Evolutionary conservation across 1,140 invertebrate genomes (phyloP), one percentile per base, ranked within the genome.

Genomic region (Drosophila pallidifrons): DNA sequence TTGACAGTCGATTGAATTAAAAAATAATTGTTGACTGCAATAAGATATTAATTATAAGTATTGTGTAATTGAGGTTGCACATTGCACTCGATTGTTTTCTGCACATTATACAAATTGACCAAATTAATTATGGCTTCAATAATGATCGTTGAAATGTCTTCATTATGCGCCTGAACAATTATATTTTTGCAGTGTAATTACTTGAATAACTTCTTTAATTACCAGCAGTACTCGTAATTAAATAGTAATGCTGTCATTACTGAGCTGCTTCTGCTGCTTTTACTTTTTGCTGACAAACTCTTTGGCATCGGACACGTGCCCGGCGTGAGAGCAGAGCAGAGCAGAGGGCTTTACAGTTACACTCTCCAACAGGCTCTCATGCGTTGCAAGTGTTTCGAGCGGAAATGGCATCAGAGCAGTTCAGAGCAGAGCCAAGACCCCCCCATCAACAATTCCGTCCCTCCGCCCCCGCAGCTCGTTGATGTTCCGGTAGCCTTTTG

Each of bases 391-490:
- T 65, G 54, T 60, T 64, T 66, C 28, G 35, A 64, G 52, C 58
- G 64, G 63, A 75, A 60, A 58, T 60, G 75, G 65, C 71, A 54
- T 20, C 16, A 25, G 45, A 46, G 55, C 45, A 69, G 55, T 58
- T 20, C 16, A 25, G 45, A 41, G 55, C 45, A 69, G 55, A 58
- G 66, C 41, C 5, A 10, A 28, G 20, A 59, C 20, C 54, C n/a
- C 16, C 20, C 57, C 45, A 47, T 2, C 45, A 47, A 16, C 45
- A 15, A 8, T 8, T 8, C 45, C 25, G 35, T 16, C 32, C 13
- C 13, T 20, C 20, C 20, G 20, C n/a, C 10, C 35, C 41, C 43
- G 11, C 49, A 25, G 20, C 20, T 3, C 71, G 41, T 25, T 60
- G 16, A 60, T 25, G 11, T 58, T 58, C 35, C 38, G 16, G 35